Base-by-base conservation (phyloP, 2,888 invertebrate species). In the Vanessa cardui region DNA sequence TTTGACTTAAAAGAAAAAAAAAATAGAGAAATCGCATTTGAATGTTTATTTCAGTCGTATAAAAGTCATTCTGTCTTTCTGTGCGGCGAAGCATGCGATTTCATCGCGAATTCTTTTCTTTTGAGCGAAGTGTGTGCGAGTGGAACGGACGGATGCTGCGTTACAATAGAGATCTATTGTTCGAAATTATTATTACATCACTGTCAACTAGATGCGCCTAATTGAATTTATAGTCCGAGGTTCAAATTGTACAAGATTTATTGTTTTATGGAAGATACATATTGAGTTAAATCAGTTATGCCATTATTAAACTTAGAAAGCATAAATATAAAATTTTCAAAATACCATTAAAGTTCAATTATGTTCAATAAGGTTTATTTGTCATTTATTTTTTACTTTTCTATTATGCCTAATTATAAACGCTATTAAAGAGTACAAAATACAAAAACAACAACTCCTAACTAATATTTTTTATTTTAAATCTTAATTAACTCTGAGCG, bases 101-200 rank as follows among this genome's bases (percentile, higher is more conserved):
- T 74, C 76, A 73, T 72, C 69, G 73, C 70, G 66, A 76, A 76
- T 76, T 77, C 74, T 75, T 77, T 78, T 77, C 74, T 77, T 77
- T 63, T 64, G 68, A 62, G 39, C 62, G 33, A 58, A 68, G 70
- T 71, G 68, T 68, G 70, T 71, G 72, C 70, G 72, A 72, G 73
- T 69, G 72, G 75, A 74, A 73, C 70, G 70, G 60, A 58, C 70
- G 67, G 68, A 64, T 64, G 70, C 68, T 64, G 68, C 50, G n/a
- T 21, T 46, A 70, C 61, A 64, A 70, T 64, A 46, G 58, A 64
- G 66, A 70, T 64, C 67, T 50, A 65, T 70, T 69, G 62, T 72
- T 62, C 59, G 60, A 64, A 45, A 63, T 54, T 52, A 69, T 69
- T 69, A 66, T 71, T 64, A 66, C 69, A 62, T 71, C 66, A 66